Evolutionary conservation across 2,888 invertebrate species (phyloP).

Genomic region (Agapostemon virescens): DNA sequence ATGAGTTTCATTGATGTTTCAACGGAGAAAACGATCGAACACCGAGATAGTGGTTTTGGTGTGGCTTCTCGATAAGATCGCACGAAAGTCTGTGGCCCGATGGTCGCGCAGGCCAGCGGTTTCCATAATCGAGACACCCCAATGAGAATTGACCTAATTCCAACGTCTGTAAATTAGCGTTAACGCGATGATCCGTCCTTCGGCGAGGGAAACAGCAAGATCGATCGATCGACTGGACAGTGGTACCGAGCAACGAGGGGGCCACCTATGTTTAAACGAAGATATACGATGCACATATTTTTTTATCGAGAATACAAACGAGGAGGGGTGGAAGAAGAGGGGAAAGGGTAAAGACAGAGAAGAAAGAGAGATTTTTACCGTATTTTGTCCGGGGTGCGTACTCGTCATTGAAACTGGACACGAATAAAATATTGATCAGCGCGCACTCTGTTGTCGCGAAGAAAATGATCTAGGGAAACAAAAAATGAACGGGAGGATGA

Average conservation of each 20-base stretch:
- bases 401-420: not conserved
- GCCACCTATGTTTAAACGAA: slow-evolving; percentile 59
- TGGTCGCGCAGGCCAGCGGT: not conserved
- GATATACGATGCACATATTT: slow-evolving; percentile 67
- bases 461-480: not conserved
- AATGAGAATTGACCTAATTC: not conserved
- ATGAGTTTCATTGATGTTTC: not conserved
- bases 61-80: not conserved
- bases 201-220: slow-evolving; percentile 18
- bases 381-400: slow-evolving; percentile 35
- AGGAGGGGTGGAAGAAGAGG: not conserved
- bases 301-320: slow-evolving; percentile 58
- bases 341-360: not conserved
- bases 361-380: slow-evolving; percentile 31
- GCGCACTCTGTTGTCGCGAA: slow-evolving; percentile 16
- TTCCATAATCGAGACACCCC: not conserved
- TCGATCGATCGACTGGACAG: slow-evolving; percentile 45
- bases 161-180: slow-evolving; percentile 13
- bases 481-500: not conserved
- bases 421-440: not conserved
- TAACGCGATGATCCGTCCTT: slow-evolving; percentile 54
- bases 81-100: not conserved
- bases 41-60: too few species aligned
- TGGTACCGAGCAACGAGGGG: slow-evolving; percentile 58
- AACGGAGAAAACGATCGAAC: too few species aligned